Evolutionary conservation across 1,140 invertebrate genomes (phyloP), one percentile per base, ranked within the genome.

Genomic region (Cyclargus thomasi): DNA sequence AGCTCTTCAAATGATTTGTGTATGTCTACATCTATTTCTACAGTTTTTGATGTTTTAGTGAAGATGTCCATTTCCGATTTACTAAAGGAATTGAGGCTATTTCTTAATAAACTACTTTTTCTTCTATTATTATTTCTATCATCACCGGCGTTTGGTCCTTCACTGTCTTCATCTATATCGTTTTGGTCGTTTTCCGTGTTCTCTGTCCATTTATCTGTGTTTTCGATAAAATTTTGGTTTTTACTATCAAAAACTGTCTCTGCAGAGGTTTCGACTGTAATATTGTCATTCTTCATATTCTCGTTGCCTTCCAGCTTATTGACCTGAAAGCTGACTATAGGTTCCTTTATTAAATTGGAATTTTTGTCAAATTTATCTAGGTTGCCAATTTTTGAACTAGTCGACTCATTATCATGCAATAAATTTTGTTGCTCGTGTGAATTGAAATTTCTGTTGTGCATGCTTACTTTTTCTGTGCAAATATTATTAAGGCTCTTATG

Each of bases 31-130:
- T 81, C 77, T 39, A 80, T 78, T 18, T 82, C 76, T 14, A 47
- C 29, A 1, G 65, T 65, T 67, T 70, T 72, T 21, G 76, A 70
- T 10, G 75, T 66, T 78, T 85, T 90, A 62, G 73, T 88, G 53
- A 90, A 90, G 67, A 90, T 86, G 67, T 90, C 88, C 84, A 88
- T 86, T 81, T 90, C 88, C 53, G 88, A 90, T 73, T 87, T 90
- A 66, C 88, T 90, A 18, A 85, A 78, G 16, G 81, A 81, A 67
- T 77, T 81, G 67, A 79, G 70, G 73, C 79, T 72, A 63, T 70
- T 70, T 57, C 23, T 39, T 66, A 36, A 16, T 16, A 35, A 21
- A 18, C 35, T 36, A 18, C 11, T 21, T 18, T 59, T 20, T 11
- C 55, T 59, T 1, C 3, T 47, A 47, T 47, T 47, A 47, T 14